phyloP scores from a whole-genome alignment of 92 coral and sea anemone genomes.

The Montipora capitata region DNA sequence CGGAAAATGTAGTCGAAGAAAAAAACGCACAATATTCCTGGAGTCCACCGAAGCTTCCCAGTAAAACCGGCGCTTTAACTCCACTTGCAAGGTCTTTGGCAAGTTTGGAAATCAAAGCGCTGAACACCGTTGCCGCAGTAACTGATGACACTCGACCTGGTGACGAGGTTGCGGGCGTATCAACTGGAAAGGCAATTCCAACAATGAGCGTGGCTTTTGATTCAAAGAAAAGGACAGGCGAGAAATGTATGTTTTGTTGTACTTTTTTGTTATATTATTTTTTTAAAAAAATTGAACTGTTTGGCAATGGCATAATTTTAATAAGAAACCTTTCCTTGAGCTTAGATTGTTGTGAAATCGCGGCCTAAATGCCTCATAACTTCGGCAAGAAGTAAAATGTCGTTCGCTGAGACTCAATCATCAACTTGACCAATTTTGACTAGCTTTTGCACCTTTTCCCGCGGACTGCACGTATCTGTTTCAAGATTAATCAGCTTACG shows the following conservation, averaged over 20 bases:
- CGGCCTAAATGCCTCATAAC: too few relatives aligned
- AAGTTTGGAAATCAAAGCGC: conserved; percentile 63
- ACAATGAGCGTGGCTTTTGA: not conserved
- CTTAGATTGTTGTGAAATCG: too few relatives aligned
- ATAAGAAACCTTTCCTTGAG: too few relatives aligned
- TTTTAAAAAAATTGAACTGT: too few relatives aligned
- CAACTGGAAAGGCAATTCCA: not conserved
- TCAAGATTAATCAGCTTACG: too few relatives aligned
- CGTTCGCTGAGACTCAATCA: too few relatives aligned
- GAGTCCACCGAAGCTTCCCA: not conserved
- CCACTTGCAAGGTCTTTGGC: conserved; percentile 84
- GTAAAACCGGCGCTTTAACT: not conserved
- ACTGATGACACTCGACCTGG: not conserved
- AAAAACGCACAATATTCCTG: not conserved
- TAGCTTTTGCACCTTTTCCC: too few relatives aligned
- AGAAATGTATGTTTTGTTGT: conserved; percentile 9
- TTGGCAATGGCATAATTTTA: too few relatives aligned
- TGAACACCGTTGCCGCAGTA: conserved; percentile 32
- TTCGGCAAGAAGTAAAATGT: too few relatives aligned
- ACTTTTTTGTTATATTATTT: too few relatives aligned
- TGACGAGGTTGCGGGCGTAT: not conserved
- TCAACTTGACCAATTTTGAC: too few relatives aligned
- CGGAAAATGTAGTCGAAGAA: not conserved
- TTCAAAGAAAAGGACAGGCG: conserved; percentile 46
- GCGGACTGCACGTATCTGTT: too few relatives aligned